Conservation (phyloP, 2,888 invertebrate genomes). For the Rhamnusium bicolor region DNA sequence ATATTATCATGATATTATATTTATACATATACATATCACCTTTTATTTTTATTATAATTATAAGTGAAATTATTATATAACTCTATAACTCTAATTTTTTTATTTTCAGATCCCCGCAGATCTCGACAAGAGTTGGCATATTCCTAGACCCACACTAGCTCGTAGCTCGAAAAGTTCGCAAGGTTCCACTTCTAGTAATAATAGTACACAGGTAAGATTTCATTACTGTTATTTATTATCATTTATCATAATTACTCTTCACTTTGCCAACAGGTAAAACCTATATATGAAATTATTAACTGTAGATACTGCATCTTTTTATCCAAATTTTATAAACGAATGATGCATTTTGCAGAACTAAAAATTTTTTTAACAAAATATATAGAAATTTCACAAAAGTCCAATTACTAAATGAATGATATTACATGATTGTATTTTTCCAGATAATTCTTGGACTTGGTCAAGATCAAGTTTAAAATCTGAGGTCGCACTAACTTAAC, state of each 20-base stretch:
- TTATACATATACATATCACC: neutral
- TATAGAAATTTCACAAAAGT: neutral
- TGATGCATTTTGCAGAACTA: too few relatives aligned
- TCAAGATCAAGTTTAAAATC: conserved; percentile 43
- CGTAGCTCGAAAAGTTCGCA: conserved; percentile 77
- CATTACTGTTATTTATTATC: neutral
- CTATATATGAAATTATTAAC: neutral
- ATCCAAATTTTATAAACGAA: too few relatives aligned
- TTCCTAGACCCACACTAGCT: conserved; percentile 86
- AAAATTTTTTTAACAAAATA: too few relatives aligned
- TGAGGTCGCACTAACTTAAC: conserved; percentile 27
- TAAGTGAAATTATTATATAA: neutral
- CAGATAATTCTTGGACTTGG: conserved; percentile 43
- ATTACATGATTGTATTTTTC: conserved; percentile 27
- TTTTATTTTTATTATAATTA: neutral
- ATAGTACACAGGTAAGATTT: conserved; percentile 84
- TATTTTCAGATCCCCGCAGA: conserved; percentile 67
- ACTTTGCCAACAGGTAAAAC: too few relatives aligned
- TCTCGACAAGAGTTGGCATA: conserved; percentile 80
- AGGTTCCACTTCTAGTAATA: conserved; percentile 82
- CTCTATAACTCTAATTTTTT: conserved; percentile 22
- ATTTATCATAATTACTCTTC: neutral
- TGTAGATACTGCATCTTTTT: too few relatives aligned
- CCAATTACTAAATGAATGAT: neutral
- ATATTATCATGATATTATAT: neutral